Conservation (phyloP, 2,797 vertebrate species). For the Labroides dimidiatus region DNA sequence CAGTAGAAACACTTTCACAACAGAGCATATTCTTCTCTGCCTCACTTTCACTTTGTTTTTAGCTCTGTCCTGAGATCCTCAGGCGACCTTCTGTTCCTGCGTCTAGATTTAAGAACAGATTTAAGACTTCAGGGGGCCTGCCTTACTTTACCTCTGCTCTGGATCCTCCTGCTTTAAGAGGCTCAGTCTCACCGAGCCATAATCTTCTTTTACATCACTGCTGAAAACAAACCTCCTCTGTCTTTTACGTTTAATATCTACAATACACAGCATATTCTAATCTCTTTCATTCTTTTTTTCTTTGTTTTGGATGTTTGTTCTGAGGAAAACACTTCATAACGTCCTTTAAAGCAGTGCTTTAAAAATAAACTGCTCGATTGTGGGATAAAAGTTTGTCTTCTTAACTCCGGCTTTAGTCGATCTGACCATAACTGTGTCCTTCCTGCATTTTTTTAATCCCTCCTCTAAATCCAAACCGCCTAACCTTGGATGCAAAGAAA, state of each 20-base stretch:
- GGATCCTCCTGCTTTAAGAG: background rate
- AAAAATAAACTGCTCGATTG: background rate
- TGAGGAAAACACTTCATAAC: background rate
- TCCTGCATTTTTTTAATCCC: slow-evolving; percentile 28
- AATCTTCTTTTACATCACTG: background rate
- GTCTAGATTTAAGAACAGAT: background rate
- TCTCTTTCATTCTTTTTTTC: background rate
- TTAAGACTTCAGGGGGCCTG: background rate
- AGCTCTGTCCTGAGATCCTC: background rate
- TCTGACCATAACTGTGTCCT: slow-evolving; percentile 14
- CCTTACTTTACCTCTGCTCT: background rate
- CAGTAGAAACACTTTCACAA: too few species aligned
- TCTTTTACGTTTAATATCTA: background rate
- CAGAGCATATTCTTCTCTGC: too few species aligned
- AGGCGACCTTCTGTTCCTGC: background rate
- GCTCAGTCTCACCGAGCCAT: background rate
- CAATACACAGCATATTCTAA: background rate
- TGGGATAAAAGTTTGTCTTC: background rate
- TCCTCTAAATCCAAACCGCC: slow-evolving; percentile 19
- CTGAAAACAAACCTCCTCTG: background rate
- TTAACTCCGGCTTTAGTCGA: background rate
- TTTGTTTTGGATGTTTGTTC: background rate
- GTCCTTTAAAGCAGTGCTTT: background rate
- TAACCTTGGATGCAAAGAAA: slow-evolving; percentile 23
- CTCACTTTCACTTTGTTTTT: background rate